A percentile compares a stretch with the other conserved stretches of the same genome.
Evolutionary conservation across 2,113 vertebrate species (phyloP).

Genomic region (Platichthys stellatus): DNA sequence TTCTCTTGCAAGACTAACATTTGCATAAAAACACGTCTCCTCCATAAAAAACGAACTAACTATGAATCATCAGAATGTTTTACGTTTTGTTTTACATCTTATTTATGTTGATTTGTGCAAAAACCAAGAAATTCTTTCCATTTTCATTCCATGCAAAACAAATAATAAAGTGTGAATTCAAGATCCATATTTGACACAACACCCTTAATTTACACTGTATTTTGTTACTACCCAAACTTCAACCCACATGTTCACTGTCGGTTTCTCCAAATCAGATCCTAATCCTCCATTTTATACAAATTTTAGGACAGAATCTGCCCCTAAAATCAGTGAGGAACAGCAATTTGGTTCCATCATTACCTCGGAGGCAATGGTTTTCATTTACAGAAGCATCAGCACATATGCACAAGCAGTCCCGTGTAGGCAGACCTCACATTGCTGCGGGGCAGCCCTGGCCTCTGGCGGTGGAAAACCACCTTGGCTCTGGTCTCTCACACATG

Average conservation of each 20-base stretch:
- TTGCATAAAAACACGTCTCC: no score
- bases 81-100: background rate
- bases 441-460: conserved; percentile 44
- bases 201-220: no score
- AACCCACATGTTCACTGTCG: no score
- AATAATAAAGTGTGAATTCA: no score
- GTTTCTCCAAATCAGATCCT: background rate
- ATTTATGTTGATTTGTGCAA: no score
- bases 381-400: conserved; percentile 2
- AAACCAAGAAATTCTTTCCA: no score
- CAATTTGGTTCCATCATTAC: background rate
- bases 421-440: conserved; percentile 18
- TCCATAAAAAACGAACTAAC: no score
- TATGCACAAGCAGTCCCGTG: background rate
- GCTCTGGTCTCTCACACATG: conserved; percentile 34
- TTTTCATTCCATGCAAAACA: no score
- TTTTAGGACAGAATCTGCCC: background rate
- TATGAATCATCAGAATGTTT: no score
- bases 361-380: background rate
- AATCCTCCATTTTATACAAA: background rate
- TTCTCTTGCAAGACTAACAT: no score
- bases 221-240: no score
- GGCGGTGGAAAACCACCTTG: conserved; percentile 39
- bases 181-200: no score
- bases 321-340: background rate